A percentile compares a stretch with the other conserved stretches of the same genome.
These are phyloP conservation scores for Phalera bucephala DNA, from an alignment of 2,888 invertebrate species.

Conservation along the genomic window DNA sequence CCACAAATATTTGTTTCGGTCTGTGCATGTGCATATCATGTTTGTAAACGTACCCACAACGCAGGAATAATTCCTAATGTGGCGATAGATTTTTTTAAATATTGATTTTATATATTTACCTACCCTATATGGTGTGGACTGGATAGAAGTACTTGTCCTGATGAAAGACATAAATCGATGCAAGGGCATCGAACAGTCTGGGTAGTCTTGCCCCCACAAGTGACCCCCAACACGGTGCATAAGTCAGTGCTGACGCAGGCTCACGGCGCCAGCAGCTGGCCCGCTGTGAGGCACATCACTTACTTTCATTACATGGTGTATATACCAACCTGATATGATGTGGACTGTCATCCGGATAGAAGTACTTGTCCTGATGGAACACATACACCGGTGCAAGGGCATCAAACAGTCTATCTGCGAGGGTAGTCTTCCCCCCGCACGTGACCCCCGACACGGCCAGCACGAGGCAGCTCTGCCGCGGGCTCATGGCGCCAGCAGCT, in stretches of 20 bases:
- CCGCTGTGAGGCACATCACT: slow-evolving; percentile 85
- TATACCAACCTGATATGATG: slow-evolving; percentile 85
- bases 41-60: too few relatives aligned
- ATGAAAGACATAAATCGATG: slow-evolving; percentile 81
- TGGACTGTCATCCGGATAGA: slow-evolving; percentile 85
- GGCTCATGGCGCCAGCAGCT: slow-evolving; percentile 40
- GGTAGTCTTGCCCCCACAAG: slow-evolving; percentile 93
- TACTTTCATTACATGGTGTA: too few relatives aligned
- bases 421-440: slow-evolving; percentile 92
- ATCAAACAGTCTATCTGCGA: slow-evolving; percentile 82
- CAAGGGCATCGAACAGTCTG: slow-evolving; percentile 69
- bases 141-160: slow-evolving; percentile 91
- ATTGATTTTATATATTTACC: too few relatives aligned
- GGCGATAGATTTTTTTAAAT: too few relatives aligned
- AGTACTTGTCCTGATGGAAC: slow-evolving; percentile 91
- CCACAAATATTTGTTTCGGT: too few relatives aligned
- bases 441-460: slow-evolving; percentile 90
- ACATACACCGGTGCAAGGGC: slow-evolving; percentile 72
- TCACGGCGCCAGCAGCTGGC: slow-evolving; percentile 59
- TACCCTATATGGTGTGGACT: slow-evolving; percentile 86
- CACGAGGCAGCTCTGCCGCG: slow-evolving; percentile 52
- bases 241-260: slow-evolving; percentile 42
- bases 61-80: too few relatives aligned
- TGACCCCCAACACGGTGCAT: slow-evolving; percentile 89
- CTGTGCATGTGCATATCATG: too few relatives aligned